Evolutionary conservation across 2,888 invertebrate genomes (phyloP).

Genomic region (Eueremaeus valkanovi): DNA sequence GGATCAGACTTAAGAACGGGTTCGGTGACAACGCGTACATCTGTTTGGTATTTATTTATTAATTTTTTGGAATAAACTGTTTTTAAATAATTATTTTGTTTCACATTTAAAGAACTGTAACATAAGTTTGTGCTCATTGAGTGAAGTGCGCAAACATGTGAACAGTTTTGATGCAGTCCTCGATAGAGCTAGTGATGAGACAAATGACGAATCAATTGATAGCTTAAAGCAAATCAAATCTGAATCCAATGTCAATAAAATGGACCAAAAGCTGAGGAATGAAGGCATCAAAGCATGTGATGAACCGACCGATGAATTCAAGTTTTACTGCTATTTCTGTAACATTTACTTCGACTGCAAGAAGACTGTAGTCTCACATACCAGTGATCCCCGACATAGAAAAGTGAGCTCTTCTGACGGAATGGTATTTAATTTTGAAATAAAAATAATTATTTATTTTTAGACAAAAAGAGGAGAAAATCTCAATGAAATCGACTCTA

Average conservation of each 20-base stretch:
- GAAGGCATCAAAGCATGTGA: not conserved
- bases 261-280: not conserved
- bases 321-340: not conserved
- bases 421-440: not conserved
- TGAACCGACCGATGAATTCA: not conserved
- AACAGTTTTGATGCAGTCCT: not conserved
- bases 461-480: not conserved
- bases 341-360: not conserved
- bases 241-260: not conserved
- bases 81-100: not conserved
- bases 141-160: not conserved
- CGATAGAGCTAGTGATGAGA: not conserved
- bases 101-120: not conserved
- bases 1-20: constrained; percentile 23
- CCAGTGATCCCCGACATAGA: not conserved
- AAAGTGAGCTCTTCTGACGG: not conserved
- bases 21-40: constrained; percentile 46
- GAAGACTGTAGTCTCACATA: not conserved
- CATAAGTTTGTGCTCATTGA: not conserved
- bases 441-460: not conserved
- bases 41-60: constrained; percentile 19
- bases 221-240: not conserved
- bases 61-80: not conserved
- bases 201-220: not conserved
- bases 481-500: not conserved